These are phyloP conservation scores for Crenichthys baileyi DNA, from an alignment of 2,797 vertebrate species.

Conservation along the genomic window DNA sequence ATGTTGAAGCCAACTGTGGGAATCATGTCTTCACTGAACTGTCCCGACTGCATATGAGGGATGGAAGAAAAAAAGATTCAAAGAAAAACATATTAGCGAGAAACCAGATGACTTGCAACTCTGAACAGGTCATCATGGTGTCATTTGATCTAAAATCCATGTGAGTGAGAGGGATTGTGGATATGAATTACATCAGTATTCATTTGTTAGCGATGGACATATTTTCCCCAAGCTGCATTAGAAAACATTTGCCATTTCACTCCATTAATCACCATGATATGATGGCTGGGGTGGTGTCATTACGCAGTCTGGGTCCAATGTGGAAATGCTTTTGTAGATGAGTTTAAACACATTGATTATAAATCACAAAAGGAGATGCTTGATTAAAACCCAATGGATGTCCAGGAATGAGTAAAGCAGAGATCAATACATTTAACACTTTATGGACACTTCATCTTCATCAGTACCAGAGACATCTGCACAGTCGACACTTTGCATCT, in stretches of 20 bases:
- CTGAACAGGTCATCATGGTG: neutral
- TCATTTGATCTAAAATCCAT: constrained; percentile 11
- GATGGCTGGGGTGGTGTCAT: constrained; percentile 16
- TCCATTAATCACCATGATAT: constrained; percentile 27
- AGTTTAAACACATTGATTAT: neutral
- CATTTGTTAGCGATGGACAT: neutral
- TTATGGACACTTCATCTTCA: neutral
- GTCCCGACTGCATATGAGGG: constrained; percentile 87
- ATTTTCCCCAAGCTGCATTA: neutral
- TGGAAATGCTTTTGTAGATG: neutral
- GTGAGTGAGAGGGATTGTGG: neutral
- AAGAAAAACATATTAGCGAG: neutral
- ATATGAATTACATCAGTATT: constrained; percentile 17
- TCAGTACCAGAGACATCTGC: neutral
- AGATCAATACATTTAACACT: neutral
- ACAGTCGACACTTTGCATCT: neutral
- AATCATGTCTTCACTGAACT: constrained; percentile 99
- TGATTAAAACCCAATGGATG: neutral
- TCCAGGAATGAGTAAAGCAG: neutral
- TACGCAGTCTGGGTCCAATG: neutral
- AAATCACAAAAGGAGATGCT: neutral
- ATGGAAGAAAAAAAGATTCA: neutral
- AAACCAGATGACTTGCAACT: too few species aligned
- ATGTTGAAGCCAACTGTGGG: constrained; percentile 99
- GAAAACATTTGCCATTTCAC: neutral